Evolutionary conservation across 2,888 invertebrate genomes (phyloP).

Genomic region (Aporophyla lueneburgensis): DNA sequence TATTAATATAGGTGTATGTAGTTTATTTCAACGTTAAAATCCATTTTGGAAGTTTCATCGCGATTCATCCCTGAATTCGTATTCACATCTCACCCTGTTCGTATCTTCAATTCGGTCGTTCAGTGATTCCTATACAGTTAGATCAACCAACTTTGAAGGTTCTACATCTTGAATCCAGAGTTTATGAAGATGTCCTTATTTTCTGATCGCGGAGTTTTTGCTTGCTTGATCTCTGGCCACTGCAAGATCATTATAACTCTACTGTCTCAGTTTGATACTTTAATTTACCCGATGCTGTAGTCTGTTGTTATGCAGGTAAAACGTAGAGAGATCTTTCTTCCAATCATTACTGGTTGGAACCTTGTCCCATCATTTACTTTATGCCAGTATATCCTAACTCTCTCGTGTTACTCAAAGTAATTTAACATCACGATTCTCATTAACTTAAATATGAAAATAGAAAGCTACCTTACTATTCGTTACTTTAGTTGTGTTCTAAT

Average conservation of each 20-base stretch:
- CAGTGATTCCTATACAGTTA: no score
- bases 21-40: no score
- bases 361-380: neutral
- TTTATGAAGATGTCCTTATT: no score
- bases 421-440: neutral
- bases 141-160: no score
- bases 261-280: neutral
- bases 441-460: slow-evolving; percentile 1
- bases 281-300: neutral
- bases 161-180: no score
- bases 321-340: neutral
- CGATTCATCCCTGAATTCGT: no score
- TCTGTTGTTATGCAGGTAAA: neutral
- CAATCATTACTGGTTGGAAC: neutral
- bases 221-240: neutral
- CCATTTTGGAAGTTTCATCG: no score
- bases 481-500: neutral
- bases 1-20: no score
- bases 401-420: neutral
- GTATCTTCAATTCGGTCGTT: no score
- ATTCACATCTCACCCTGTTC: no score
- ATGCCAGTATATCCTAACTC: neutral
- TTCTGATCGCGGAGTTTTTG: no score
- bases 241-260: neutral
- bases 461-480: slow-evolving; percentile 5